Conservation (phyloP, 2,888 invertebrate genomes). For the Luperina nickerlii region DNA sequence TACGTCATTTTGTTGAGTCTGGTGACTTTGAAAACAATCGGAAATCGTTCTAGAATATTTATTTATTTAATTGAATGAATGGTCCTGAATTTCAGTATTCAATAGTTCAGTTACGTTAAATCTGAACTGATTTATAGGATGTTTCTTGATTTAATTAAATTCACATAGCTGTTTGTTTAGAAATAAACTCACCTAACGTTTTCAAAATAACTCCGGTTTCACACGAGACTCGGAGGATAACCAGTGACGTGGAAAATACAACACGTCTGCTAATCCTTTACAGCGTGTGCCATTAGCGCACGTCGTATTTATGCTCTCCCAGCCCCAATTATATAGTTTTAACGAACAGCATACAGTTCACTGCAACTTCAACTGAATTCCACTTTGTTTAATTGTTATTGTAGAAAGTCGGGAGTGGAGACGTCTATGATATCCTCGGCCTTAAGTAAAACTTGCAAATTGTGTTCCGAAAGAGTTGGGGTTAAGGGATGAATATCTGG, state of each 20-base stretch:
- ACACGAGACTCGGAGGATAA: conserved; percentile 14
- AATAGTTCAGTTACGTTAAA: background rate
- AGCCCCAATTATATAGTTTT: conserved; percentile 79
- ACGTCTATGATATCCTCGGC: conserved; percentile 51
- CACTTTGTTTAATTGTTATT: conserved; percentile 76
- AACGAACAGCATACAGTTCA: conserved; percentile 76
- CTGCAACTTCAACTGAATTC: conserved; percentile 73
- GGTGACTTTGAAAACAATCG: background rate
- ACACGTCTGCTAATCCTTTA: conserved; percentile 69
- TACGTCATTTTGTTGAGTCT: background rate
- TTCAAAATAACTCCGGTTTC: conserved; percentile 23
- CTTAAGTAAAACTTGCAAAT: conserved; percentile 72
- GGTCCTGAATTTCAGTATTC: background rate
- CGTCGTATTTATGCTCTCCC: conserved; percentile 65
- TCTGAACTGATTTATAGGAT: background rate
- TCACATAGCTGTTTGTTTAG: background rate
- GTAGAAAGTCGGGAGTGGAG: conserved; percentile 33
- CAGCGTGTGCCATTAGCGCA: conserved; percentile 65
- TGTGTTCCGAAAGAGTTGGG: conserved; percentile 72
- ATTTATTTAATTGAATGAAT: background rate
- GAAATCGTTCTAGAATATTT: background rate
- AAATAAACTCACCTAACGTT: conserved; percentile 5
- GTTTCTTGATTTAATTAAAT: background rate
- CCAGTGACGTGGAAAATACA: conserved; percentile 60
- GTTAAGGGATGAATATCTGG: conserved; percentile 81